Percentiles rank a stretch among this genome's conserved stretches.
Evolutionary conservation across 2,113 vertebrate genomes (phyloP).

Genomic region (Alexandromys fortis): DNA sequence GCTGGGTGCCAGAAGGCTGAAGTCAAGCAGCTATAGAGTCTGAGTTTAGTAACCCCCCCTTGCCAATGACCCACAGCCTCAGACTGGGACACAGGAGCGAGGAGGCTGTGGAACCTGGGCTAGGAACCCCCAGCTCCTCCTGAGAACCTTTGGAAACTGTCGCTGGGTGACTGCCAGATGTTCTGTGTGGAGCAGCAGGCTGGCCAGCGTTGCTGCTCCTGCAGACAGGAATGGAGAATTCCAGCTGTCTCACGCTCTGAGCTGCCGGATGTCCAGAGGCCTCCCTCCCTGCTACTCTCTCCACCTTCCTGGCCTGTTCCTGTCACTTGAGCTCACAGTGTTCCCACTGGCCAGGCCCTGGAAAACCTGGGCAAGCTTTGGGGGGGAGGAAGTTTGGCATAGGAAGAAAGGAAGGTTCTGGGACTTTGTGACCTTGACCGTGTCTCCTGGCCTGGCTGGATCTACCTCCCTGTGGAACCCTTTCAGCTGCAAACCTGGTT

Average conservation of each 20-base stretch:
- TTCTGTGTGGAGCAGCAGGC: neutral
- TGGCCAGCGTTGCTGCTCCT: neutral
- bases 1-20: too few relatives aligned
- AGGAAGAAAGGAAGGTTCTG: neutral
- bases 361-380: fast-evolving
- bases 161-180: neutral
- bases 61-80: neutral
- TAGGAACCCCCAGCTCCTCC: neutral
- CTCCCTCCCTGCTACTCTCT: neutral
- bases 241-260: neutral
- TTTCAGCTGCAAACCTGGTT: neutral
- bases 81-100: neutral
- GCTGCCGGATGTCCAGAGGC: neutral
- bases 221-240: constrained; percentile 42
- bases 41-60: neutral
- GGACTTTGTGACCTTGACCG: neutral
- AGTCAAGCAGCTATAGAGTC: neutral
- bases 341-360: neutral
- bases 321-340: fast-evolving
- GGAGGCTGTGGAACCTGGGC: neutral
- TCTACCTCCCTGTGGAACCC: neutral
- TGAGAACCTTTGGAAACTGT: neutral
- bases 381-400: neutral
- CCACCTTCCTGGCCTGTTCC: neutral
- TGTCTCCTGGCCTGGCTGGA: fast-evolving